These are phyloP conservation scores for Hipposideros larvatus DNA, from an alignment of 2,797 vertebrate species.

Conservation along the genomic window DNA sequence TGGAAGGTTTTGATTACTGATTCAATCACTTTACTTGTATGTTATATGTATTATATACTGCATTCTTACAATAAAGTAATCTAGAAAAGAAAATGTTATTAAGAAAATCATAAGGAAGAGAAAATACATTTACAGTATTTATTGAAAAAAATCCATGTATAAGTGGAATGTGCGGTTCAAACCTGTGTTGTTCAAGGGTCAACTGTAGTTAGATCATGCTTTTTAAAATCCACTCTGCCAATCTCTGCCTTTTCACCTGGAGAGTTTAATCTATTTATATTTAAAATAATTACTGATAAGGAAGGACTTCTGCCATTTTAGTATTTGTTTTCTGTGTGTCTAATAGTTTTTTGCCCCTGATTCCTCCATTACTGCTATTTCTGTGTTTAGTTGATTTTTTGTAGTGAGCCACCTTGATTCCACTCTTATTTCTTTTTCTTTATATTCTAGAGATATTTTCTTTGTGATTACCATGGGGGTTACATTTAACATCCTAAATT, in stretches of 20 bases:
- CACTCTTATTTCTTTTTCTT: not conserved
- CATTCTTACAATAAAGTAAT: not conserved
- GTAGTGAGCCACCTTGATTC: not conserved
- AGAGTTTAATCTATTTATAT: not conserved
- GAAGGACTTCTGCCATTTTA: not conserved
- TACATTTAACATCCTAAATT: too few species aligned
- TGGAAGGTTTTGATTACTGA: not conserved
- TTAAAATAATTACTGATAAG: constrained; percentile 10
- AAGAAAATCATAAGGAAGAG: not conserved
- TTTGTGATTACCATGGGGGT: too few species aligned
- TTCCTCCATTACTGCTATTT: not conserved
- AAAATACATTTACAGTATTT: not conserved
- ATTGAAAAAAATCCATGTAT: not conserved
- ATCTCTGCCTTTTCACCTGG: not conserved
- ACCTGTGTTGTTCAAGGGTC: not conserved
- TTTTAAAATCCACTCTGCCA: not conserved
- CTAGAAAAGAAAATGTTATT: not conserved
- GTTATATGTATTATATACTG: not conserved
- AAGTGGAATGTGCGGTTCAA: too few species aligned
- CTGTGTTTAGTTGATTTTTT: not conserved
- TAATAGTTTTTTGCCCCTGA: not conserved
- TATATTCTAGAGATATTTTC: too few species aligned
- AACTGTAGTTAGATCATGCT: not conserved
- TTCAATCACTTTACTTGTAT: not conserved
- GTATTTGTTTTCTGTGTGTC: not conserved